Conservation (phyloP, 1,140 invertebrate species). For the Notospermus geniculatus region DNA sequence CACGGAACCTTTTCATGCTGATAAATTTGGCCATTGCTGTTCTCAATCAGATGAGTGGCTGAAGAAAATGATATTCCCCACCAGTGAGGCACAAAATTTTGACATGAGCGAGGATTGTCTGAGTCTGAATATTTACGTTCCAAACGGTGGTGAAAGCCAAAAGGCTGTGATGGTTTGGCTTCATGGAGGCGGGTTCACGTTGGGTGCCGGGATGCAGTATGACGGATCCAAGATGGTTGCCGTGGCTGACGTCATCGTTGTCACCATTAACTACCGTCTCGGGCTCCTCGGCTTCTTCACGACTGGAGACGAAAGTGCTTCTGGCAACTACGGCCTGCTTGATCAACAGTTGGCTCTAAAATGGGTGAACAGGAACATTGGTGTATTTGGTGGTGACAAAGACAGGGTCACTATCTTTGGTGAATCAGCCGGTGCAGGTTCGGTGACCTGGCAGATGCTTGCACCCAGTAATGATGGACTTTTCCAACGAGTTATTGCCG, state of each 20-base stretch:
- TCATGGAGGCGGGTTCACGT: constrained; percentile 30
- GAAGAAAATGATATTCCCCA: not conserved
- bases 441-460: constrained; percentile 13
- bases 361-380: constrained; percentile 59
- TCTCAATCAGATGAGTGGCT: not conserved
- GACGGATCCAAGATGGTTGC: too few relatives aligned
- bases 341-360: constrained; percentile 22
- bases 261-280: too few relatives aligned
- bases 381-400: constrained; percentile 27
- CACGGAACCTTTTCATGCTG: constrained; percentile 21
- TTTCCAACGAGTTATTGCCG: too few relatives aligned
- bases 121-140: constrained; percentile 88
- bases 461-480: constrained; percentile 20
- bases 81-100: too few relatives aligned
- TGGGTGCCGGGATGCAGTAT: constrained; percentile 34
- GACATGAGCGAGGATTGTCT: constrained; percentile 79
- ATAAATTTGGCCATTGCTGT: constrained; percentile 62
- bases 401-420: too few relatives aligned
- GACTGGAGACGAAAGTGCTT: constrained; percentile 59
- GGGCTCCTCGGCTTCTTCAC: too few relatives aligned
- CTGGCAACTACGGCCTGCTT: too few relatives aligned
- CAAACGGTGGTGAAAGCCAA: constrained; percentile 42
- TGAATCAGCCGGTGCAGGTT: too few relatives aligned
- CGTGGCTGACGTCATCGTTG: too few relatives aligned
- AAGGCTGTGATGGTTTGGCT: constrained; percentile 30